These are phyloP conservation scores for Lepetodrilus schrolli DNA, from an alignment of 2,888 invertebrate genomes.

Conservation along the genomic window DNA sequence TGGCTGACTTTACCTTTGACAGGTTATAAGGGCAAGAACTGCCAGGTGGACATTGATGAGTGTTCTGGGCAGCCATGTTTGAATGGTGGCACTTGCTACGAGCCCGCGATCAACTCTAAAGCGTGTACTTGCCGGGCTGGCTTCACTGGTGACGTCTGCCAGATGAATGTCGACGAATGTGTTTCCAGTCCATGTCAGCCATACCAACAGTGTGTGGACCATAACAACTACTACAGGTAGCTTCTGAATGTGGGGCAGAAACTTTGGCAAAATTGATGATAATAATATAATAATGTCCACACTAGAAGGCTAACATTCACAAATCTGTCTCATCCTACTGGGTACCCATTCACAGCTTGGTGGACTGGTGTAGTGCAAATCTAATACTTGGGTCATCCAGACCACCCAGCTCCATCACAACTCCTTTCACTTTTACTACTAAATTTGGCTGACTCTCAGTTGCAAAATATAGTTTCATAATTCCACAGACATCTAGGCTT, in stretches of 20 bases:
- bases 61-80: slow-evolving; percentile 86
- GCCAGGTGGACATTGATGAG: slow-evolving; percentile 90
- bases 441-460: too few species aligned
- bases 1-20: background rate
- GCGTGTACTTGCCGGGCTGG: slow-evolving; percentile 79
- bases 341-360: too few species aligned
- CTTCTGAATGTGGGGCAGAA: background rate
- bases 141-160: slow-evolving; percentile 78
- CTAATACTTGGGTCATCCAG: too few species aligned
- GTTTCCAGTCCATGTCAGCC: slow-evolving; percentile 94
- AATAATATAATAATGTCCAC: too few species aligned
- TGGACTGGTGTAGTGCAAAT: too few species aligned
- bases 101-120: slow-evolving; percentile 77
- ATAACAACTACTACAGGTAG: slow-evolving; percentile 51
- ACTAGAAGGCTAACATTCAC: too few species aligned
- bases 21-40: slow-evolving; percentile 80
- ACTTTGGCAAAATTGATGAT: too few species aligned
- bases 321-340: too few species aligned
- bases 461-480: too few species aligned
- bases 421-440: too few species aligned
- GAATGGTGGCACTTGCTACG: slow-evolving; percentile 88
- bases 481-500: too few species aligned
- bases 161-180: slow-evolving; percentile 92
- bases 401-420: too few species aligned
- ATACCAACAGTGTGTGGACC: slow-evolving; percentile 83